Percentiles rank a stretch among this genome's conserved stretches.
Conservation (phyloP, 2,113 vertebrate species). For the Limnothrissa miodon region DNA sequence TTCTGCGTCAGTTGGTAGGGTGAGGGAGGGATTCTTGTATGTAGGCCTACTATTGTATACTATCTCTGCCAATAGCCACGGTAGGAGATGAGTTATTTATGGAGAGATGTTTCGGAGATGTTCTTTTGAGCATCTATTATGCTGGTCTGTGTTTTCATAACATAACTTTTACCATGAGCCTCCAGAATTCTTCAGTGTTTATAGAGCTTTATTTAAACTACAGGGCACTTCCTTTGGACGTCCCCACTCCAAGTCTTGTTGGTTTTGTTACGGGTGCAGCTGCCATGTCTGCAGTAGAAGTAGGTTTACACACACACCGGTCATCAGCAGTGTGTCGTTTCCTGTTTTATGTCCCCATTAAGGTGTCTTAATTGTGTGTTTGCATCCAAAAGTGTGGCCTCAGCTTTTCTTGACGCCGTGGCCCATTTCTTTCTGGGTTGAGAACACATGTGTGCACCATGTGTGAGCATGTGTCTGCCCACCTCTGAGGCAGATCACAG, state of each 20-base stretch:
- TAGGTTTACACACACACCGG: background rate
- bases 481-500: conserved; percentile 12
- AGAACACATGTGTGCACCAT: background rate
- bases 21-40: background rate
- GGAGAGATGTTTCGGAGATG: background rate
- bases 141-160: background rate
- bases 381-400: background rate
- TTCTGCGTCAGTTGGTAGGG: background rate
- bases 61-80: background rate
- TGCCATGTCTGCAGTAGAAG: background rate
- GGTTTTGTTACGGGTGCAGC: background rate
- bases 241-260: background rate
- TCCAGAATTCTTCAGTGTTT: background rate
- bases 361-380: background rate
- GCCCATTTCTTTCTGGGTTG: background rate
- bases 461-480: background rate
- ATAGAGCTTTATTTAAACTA: background rate
- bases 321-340: background rate
- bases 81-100: background rate
- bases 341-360: background rate
- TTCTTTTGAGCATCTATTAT: background rate
- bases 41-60: no score
- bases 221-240: background rate
- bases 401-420: background rate
- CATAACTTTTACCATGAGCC: background rate